Evolutionary conservation across 2,888 invertebrate genomes (phyloP), one percentile per base, ranked within the genome.

Genomic region (Epistrophella euchroma): DNA sequence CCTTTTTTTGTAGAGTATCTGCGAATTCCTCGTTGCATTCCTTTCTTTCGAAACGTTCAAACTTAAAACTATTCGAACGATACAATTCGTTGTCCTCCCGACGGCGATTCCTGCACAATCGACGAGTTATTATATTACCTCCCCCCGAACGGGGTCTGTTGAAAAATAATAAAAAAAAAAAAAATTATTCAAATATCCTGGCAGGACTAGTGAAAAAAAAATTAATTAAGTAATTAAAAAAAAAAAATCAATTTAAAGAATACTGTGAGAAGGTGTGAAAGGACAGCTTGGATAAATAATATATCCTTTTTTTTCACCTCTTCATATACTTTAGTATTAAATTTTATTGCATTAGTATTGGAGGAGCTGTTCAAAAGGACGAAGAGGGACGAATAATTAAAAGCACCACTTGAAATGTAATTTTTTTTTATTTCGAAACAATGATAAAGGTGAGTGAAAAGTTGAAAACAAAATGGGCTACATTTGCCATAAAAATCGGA

Each of bases 1-100:
- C 96, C 96, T 96, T 96, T 92, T 96, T 96, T 88, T 94, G 95
- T 88, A 94, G 91, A 55, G 92, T 92, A 91, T 93, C 88, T 43
- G 94, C 93, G 88, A 94, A 93, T 88, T 94, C 94, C 89, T 96
- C 96, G 90, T 94, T 95, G 89, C 95, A 95, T 71, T 94, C 94
- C 83, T 94, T 94, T 89, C 96, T 93, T 90, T 96, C 95, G 91
- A 97, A 97, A 76, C 96, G 93, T 93, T 97, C 97, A 92, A 97
- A 97, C 93, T 97, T 97, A 94, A 97, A 97, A 93, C 97, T 97
- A 92, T 97, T 97, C 88, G 97, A 97, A 89, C 97, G 95, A 90
- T 97, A 97, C 79, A 97, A 94, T 93, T 97, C 96, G 94, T 97
- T 97, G 94, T 97, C 97, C 88, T 95, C 95, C 15, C 95, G 93